Conservation (phyloP, 2,797 vertebrate genomes). For the Rhinella marina region DNA sequence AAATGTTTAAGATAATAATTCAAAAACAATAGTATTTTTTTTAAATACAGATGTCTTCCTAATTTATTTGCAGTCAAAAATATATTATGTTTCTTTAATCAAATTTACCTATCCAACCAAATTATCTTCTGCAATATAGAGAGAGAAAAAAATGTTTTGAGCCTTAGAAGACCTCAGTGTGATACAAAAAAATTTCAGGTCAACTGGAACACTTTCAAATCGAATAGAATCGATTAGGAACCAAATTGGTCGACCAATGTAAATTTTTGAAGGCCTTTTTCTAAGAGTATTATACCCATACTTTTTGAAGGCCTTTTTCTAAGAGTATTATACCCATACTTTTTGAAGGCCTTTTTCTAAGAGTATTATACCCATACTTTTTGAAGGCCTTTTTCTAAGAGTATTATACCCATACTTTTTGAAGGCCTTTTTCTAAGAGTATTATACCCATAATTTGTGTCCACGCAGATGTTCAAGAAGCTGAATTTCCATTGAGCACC, state of each 20-base stretch:
- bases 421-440: background rate
- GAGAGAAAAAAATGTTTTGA: background rate
- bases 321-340: background rate
- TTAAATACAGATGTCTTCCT: too few relatives aligned
- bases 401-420: background rate
- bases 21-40: too few relatives aligned
- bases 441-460: background rate
- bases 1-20: too few relatives aligned
- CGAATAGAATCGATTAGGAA: too few relatives aligned
- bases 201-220: too few relatives aligned
- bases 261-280: too few relatives aligned
- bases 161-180: too few relatives aligned
- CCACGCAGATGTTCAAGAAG: background rate
- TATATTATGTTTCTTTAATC: background rate
- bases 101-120: background rate
- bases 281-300: background rate
- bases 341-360: background rate
- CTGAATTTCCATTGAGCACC: conserved; percentile 50
- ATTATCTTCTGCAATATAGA: background rate
- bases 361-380: background rate
- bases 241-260: too few relatives aligned
- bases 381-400: too few relatives aligned
- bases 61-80: too few relatives aligned
- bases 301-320: background rate
- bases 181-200: too few relatives aligned